Evolutionary conservation across 2,113 vertebrate species (phyloP), one percentile per base, ranked within the genome.

Genomic region (Aviceda subcristata): DNA sequence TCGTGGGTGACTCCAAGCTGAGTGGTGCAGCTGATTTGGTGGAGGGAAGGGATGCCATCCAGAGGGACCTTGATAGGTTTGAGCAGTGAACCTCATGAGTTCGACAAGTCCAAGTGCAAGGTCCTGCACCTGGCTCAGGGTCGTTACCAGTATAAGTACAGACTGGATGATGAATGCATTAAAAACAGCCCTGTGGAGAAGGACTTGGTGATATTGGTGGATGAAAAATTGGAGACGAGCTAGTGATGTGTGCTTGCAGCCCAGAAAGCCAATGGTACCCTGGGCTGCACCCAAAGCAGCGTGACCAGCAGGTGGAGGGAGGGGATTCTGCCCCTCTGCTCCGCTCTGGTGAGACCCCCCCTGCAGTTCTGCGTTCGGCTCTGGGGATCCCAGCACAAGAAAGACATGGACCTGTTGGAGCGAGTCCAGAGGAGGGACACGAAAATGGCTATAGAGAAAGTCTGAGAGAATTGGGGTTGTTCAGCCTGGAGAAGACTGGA

Each of bases 1-100:
- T 14, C 23, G 30, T 0, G 0, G 24, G 32, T 57, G n/a, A n/a
- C 19, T 43, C 7, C 9, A 59, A 51, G 32, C 10, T 64, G 26
- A 43, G 17, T 43, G 15, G 15, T 72, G 46, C 21, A 34, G 41
- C 2, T 63, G 26, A n/a, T 23, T 46, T 16, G 24, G 7, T 60
- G n/a, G 53, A 90, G 3, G 29, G 8, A 46, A 38, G 38, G 26
- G 38, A 45, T 53, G 55, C 3, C n/a, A 34, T 34, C 26, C 27
- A 41, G n/a, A n/a, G 11, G 11, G 45, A 48, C 14, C 46, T 12
- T 27, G 39, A 39, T 11, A 60, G 7, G 17, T 6, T 78, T 38
- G 8, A 62, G 15, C 7, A 43, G 16, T 46, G 41, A 73, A 62
- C 9, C 19, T 46, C 17, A 32, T 51, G 34, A 43, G 16, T 60